Conservation (phyloP, 2,888 invertebrate species). For the Archips crataeganus region DNA sequence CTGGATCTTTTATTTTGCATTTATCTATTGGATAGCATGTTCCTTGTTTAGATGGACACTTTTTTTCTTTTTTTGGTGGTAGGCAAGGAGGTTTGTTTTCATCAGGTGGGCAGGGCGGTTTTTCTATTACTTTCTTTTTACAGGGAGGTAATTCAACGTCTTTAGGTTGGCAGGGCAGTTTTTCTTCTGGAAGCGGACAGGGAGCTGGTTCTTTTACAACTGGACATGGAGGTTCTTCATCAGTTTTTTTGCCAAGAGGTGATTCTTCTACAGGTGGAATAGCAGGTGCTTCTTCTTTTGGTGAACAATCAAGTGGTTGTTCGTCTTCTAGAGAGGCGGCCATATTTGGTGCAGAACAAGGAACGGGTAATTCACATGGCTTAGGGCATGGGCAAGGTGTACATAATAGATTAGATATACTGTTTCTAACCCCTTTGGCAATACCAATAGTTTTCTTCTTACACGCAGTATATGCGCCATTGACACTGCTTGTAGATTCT, state of each 20-base stretch:
- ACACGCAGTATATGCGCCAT: neutral
- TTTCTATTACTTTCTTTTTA: neutral
- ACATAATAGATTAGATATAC: neutral
- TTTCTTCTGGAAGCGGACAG: neutral
- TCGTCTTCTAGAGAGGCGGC: neutral
- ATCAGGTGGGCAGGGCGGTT: neutral
- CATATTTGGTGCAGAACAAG: neutral
- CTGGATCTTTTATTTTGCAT: conserved; percentile 14
- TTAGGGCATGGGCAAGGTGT: conserved; percentile 2
- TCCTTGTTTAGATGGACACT: neutral
- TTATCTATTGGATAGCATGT: neutral
- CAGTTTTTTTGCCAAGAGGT: neutral
- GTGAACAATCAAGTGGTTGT: neutral
- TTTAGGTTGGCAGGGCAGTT: neutral
- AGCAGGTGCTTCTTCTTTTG: neutral
- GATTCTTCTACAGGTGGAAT: neutral
- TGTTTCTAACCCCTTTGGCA: conserved; percentile 1
- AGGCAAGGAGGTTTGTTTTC: neutral
- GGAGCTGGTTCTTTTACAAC: neutral
- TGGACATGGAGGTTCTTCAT: neutral
- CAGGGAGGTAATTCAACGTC: neutral
- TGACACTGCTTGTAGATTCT: neutral
- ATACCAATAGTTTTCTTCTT: neutral
- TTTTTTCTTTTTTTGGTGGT: neutral
- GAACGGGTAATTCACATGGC: neutral